Evolutionary conservation across 2,797 vertebrate genomes (phyloP), one percentile per base, ranked within the genome.

Genomic region (Lagorchestes hirsutus): DNA sequence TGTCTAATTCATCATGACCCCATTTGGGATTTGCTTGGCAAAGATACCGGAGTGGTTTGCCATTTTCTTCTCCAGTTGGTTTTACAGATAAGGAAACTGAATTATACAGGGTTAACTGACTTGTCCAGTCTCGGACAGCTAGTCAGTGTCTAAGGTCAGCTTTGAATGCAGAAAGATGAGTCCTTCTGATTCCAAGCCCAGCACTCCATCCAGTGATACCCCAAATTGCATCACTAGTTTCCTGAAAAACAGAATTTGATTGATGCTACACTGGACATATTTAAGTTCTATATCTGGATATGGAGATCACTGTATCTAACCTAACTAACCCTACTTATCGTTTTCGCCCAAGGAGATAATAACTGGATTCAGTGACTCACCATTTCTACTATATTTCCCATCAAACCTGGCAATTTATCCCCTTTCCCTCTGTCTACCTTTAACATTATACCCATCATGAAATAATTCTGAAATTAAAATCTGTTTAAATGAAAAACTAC

Each of bases 291-390:
- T 90, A 31, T 8, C 2, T 90, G 2, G 8, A 54, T 29, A 0
- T 0, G 2, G 55, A 40, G 55, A 54, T 14, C 28, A 14, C 0
- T 0, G 0, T 0, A 31, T 3, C 8, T 46, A 46, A 27, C 22
- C 8, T 54, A 82, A 82, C 40, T 58, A 82, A 0, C 2, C 10
- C 0, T 22, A 27, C 74, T 40, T 28, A 91, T 55, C 92, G 14
- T 11, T 28, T 29, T 93, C 95, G 59, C 92, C 95, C 87, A 93
- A 92, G 34, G 90, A 31, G n/a, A 22, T 5, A 52, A 91, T 2
- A 24, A 13, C 5, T 11, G 9, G 67, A 18, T 55, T 55, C 58
- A 34, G 0, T 46, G 1, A 54, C 0, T 56, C n/a, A 27, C 3
- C 29, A 55, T 31, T 55, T 92, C 40, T 55, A 50, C 0, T 54